Evolutionary conservation across 2,888 invertebrate species (phyloP).

Genomic region (Noctua janthina): DNA sequence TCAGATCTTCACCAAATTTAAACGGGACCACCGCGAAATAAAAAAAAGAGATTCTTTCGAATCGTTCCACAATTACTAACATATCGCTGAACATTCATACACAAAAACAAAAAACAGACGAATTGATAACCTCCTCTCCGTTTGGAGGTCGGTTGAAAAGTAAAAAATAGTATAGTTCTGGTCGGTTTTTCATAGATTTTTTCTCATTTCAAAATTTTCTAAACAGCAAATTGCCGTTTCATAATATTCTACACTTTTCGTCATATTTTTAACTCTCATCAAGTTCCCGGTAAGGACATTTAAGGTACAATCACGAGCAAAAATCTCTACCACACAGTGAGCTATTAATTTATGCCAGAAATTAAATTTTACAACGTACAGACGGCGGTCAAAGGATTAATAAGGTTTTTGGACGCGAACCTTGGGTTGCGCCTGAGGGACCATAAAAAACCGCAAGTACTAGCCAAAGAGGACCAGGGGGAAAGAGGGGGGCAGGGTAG

Average conservation of each 20-base stretch:
- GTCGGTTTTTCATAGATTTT: background rate
- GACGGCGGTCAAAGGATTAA: slow-evolving; percentile 69
- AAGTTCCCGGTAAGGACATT: slow-evolving; percentile 2
- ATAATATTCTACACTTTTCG: background rate
- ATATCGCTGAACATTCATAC: too few species aligned
- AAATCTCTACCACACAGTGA: slow-evolving; percentile 23
- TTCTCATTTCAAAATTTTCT: background rate
- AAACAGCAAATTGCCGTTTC: background rate
- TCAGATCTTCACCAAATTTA: too few species aligned
- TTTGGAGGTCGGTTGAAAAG: too few species aligned
- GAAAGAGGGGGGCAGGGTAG: background rate
- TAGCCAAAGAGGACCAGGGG: slow-evolving; percentile 29
- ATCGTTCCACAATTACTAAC: too few species aligned
- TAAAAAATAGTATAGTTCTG: background rate
- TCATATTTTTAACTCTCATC: background rate
- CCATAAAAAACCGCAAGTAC: slow-evolving; percentile 68
- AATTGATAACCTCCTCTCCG: too few species aligned
- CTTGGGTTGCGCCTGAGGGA: slow-evolving; percentile 63
- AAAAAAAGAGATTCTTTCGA: too few species aligned
- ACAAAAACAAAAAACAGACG: too few species aligned
- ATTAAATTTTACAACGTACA: slow-evolving; percentile 72
- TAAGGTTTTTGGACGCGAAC: slow-evolving; percentile 59
- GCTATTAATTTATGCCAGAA: slow-evolving; percentile 69
- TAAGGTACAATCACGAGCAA: slow-evolving; percentile 36
- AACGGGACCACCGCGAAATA: too few species aligned